These are phyloP conservation scores for Trichoplusia ni DNA, from an alignment of 1,140 invertebrate species.

Conservation along the genomic window DNA sequence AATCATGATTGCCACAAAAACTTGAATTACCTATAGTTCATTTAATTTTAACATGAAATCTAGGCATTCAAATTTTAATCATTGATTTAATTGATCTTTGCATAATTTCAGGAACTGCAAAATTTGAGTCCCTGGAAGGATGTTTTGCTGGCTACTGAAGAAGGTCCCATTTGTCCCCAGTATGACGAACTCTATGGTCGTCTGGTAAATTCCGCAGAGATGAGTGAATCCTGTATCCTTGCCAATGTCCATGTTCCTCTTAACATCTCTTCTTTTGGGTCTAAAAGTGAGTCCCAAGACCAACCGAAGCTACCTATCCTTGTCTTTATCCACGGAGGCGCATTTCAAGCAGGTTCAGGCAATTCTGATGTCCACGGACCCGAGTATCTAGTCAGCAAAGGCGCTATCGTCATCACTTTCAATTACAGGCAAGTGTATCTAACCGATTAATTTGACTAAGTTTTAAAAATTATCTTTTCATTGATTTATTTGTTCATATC, in stretches of 20 bases:
- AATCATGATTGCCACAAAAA: no score
- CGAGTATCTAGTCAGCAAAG: conserved; percentile 83
- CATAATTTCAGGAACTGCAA: conserved; percentile 79
- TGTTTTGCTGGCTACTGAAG: conserved; percentile 79
- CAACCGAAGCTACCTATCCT: conserved; percentile 71
- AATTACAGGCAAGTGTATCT: conserved; percentile 82
- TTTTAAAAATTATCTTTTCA: no score
- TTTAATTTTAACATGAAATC: background rate
- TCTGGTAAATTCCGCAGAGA: conserved; percentile 39
- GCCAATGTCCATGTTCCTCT: conserved; percentile 66
- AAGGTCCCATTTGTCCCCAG: conserved; percentile 82
- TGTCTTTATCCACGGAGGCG: conserved; percentile 88
- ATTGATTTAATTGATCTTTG: background rate
- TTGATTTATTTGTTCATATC: no score
- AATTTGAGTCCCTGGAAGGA: conserved; percentile 81
- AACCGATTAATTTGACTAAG: no score
- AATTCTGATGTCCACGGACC: conserved; percentile 80
- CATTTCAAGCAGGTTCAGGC: conserved; percentile 82
- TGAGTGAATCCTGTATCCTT: conserved; percentile 65
- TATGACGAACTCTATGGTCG: conserved; percentile 56
- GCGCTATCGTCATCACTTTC: conserved; percentile 84
- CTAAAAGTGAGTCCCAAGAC: conserved; percentile 34
- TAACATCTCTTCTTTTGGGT: background rate
- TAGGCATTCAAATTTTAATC: background rate
- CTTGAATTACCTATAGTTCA: no score